Base-by-base conservation (phyloP, 1,140 invertebrate species). In the Lasioglossum albipes region DNA sequence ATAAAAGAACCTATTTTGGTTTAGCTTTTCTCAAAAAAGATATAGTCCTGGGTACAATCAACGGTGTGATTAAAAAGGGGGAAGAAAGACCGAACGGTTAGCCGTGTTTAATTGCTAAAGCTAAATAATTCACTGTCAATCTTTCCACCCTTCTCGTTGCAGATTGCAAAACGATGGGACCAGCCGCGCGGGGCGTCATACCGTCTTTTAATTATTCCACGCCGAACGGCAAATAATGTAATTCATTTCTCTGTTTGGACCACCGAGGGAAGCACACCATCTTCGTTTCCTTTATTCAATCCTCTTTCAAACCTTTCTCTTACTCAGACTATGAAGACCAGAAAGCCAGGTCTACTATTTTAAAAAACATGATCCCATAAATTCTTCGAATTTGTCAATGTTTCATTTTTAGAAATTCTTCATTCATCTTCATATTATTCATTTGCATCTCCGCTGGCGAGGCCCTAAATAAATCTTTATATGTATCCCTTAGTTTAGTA, bases 101-200 rank as follows among this genome's bases (percentile, higher is more conserved):
- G 79, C 81, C 79, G 76, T 84, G 72, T 87, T 91, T 90, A 89
- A 91, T 91, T 90, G 87, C 88, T 87, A 87, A 84, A 91, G 85
- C 87, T 91, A 90, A 92, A 91, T 92, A 91, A 92, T 92, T 92
- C 91, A 91, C 90, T 90, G 91, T 91, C 91, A 91, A 91, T 92
- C 90, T 89, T 89, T 91, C 89, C 88, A 89, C 91, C 90, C 89
- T 91, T 90, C 88, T 88, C 87, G 73, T 62, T 10, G 67, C 70
- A 49, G 79, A 84, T 79, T 79, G 76, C 72, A 85, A 65, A 82
- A 67, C 72, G 79, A 74, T 81, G 78, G 77, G 71, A 82, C 83
- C 49, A 66, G 68, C 59, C 22, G 59, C 57, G 65, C 74, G 36
- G 61, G 16, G 41, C 77, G 73, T 79, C 79, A 77, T 73, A 66